Evolutionary conservation across 2,888 invertebrate species (phyloP).

Genomic region (Harpalus rubripes): DNA sequence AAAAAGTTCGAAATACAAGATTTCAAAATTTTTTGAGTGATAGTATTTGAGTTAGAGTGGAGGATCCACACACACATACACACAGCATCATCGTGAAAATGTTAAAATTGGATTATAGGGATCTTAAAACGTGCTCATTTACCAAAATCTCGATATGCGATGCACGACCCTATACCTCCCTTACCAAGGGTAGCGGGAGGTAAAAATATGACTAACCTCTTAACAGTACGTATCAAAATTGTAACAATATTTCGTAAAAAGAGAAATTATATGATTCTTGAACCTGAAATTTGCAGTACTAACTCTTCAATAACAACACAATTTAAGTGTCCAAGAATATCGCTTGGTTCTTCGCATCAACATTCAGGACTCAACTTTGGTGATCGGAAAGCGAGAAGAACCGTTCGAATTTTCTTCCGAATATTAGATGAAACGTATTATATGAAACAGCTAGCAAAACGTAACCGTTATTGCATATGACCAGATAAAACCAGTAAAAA

Average conservation of each 20-base stretch:
- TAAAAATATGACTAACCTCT: slow-evolving; percentile 39
- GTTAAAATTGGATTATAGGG: too few relatives aligned
- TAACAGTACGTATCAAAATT: slow-evolving; percentile 4
- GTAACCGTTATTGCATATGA: slow-evolving; percentile 37
- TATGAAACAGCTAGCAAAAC: background rate
- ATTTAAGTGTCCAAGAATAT: too few relatives aligned
- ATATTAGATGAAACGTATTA: background rate
- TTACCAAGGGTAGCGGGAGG: too few relatives aligned
- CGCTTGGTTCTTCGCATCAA: background rate
- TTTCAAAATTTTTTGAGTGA: too few relatives aligned
- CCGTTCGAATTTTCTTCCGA: background rate
- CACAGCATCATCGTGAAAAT: too few relatives aligned
- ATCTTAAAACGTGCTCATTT: too few relatives aligned
- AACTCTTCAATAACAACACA: too few relatives aligned
- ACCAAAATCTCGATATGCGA: too few relatives aligned
- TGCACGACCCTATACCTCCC: too few relatives aligned
- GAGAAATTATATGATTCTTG: background rate
- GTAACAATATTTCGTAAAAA: background rate
- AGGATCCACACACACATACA: too few relatives aligned
- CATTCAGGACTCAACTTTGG: background rate
- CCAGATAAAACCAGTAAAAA: slow-evolving; percentile 56
- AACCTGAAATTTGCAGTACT: background rate
- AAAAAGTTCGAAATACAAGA: too few relatives aligned
- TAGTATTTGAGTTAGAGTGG: too few relatives aligned
- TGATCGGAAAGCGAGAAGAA: slow-evolving; percentile 1